Base-by-base conservation (phyloP, 1,140 invertebrate genomes). In the Drosophila neocordata region DNA sequence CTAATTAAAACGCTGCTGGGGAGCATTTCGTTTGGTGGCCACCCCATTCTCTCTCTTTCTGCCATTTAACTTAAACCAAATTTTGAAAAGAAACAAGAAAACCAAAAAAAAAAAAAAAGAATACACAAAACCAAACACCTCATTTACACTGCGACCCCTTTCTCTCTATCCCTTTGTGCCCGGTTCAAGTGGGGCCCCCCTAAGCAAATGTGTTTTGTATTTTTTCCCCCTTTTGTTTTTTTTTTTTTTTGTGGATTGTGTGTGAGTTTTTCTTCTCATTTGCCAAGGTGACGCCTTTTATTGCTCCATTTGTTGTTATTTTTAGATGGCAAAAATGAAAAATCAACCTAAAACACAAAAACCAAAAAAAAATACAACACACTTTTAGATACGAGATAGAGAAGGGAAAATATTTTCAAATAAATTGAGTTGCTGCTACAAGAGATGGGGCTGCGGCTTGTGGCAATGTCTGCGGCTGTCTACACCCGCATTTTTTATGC, bases 231-330 rank as follows among this genome's bases (percentile, higher is more conserved):
- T 62, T 18, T n/a, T n/a, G n/a, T n/a, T n/a, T n/a, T n/a, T 6
- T 62, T 69, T 11, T 37, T 52, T 65, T 65, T 74, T 72, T 74
- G 53, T 12, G 7, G 38, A 37, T 56, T 58, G 66, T 52, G 41
- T 18, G 41, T 15, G 41, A 24, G 24, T 38, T 52, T 52, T 52
- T 52, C 20, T 24, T 24, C 22, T 68, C 75, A 78, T 83, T 83
- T 83, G 81, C 78, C 65, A 87, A 87, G 82, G 82, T 87, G 82
- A 82, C 83, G 82, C 79, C 82, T 82, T 76, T 77, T 77, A 80
- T 74, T 85, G 77, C 81, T 67, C 68, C 77, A 74, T 71, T 80
- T 76, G 56, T 56, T 66, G 70, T 63, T 87, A 87, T 83, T 83
- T 79, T 76, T 87, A 87, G 82, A 70, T 27, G 56, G 35, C 12